A percentile compares a stretch with the other conserved stretches of the same genome.
Conservation (phyloP, 2,888 invertebrate species). For the Eilema caniola region DNA sequence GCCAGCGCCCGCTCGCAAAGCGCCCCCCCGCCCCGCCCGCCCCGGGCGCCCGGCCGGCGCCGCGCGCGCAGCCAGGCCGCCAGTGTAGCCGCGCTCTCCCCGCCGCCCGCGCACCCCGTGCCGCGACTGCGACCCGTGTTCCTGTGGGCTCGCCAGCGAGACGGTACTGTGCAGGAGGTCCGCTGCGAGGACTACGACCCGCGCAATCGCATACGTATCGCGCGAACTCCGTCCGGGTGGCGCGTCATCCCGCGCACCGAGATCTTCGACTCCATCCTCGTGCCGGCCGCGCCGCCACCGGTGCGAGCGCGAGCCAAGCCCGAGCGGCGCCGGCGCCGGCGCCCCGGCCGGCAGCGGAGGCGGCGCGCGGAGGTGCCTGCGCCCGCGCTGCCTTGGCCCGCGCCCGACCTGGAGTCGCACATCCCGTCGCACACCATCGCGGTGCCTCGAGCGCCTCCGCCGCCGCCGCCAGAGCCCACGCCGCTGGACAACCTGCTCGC, state of each 20-base stretch:
- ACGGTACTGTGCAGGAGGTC: constrained; percentile 93
- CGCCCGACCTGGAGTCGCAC: constrained; percentile 88
- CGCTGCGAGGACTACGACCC: constrained; percentile 96
- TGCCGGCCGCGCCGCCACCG: constrained; percentile 62
- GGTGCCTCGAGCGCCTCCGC: constrained; percentile 71
- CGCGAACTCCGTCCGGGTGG: constrained; percentile 94
- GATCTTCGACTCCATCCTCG: constrained; percentile 82
- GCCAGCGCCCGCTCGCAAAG: constrained; percentile 70
- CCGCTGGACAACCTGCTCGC: constrained; percentile 89
- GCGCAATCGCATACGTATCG: constrained; percentile 93
- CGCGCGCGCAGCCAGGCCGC: constrained; percentile 78
- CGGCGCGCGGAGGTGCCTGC: constrained; percentile 54
- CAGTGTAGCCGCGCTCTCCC: constrained; percentile 68
- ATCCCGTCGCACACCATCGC: constrained; percentile 88
- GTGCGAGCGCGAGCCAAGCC: constrained; percentile 58
- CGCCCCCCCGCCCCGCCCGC: constrained; percentile 60
- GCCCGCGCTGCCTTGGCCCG: constrained; percentile 66
- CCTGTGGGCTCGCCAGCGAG: constrained; percentile 93
- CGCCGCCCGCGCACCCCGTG: constrained; percentile 82
- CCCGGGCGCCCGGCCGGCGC: constrained; percentile 79
- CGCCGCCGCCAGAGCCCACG: constrained; percentile 75
- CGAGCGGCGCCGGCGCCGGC: constrained; percentile 57
- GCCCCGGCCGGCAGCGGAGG: constrained; percentile 54
- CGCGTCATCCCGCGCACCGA: constrained; percentile 93
- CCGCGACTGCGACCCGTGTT: constrained; percentile 93